These are phyloP conservation scores for Pogonomyrmex barbatus DNA, from an alignment of 1,140 invertebrate genomes.

Conservation along the genomic window DNA sequence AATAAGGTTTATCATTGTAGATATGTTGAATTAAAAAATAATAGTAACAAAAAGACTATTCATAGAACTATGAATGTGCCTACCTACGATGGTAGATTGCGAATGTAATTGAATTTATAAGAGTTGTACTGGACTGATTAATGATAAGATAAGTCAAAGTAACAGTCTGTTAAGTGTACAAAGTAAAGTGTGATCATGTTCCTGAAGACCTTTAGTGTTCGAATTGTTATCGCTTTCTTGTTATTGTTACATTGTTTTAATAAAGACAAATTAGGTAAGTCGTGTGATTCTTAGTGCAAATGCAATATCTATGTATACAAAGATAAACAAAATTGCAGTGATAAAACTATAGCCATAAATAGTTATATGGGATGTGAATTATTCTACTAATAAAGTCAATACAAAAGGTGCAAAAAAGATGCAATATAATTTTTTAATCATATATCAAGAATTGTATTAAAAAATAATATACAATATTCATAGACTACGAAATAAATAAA, in stretches of 20 bases:
- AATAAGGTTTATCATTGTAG: background rate
- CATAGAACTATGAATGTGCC: conserved; percentile 39
- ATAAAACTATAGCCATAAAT: background rate
- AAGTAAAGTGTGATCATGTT: conserved; percentile 71
- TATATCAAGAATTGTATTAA: conserved; percentile 82
- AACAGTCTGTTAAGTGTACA: conserved; percentile 70
- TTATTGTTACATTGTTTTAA: conserved; percentile 80
- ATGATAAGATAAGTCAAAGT: conserved; percentile 65
- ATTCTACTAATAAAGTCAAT: conserved; percentile 36
- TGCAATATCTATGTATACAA: conserved; percentile 15
- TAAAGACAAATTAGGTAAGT: conserved; percentile 74
- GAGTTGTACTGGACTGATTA: conserved; percentile 69
- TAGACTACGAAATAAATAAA: conserved; percentile 83
- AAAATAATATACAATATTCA: conserved; percentile 84
- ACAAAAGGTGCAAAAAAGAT: conserved; percentile 56
- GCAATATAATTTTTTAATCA: conserved; percentile 72
- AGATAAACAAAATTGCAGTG: background rate
- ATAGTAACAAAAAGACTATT: conserved; percentile 21
- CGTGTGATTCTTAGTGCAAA: conserved; percentile 48
- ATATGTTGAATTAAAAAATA: conserved; percentile 39
- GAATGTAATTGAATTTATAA: conserved; percentile 55
- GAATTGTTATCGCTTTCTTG: conserved; percentile 80
- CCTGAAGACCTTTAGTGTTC: conserved; percentile 78
- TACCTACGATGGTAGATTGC: background rate
- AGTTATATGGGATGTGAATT: conserved; percentile 26